These are phyloP conservation scores for Neoseiulus cucumeris DNA, from an alignment of 1,140 invertebrate species.

Conservation along the genomic window DNA sequence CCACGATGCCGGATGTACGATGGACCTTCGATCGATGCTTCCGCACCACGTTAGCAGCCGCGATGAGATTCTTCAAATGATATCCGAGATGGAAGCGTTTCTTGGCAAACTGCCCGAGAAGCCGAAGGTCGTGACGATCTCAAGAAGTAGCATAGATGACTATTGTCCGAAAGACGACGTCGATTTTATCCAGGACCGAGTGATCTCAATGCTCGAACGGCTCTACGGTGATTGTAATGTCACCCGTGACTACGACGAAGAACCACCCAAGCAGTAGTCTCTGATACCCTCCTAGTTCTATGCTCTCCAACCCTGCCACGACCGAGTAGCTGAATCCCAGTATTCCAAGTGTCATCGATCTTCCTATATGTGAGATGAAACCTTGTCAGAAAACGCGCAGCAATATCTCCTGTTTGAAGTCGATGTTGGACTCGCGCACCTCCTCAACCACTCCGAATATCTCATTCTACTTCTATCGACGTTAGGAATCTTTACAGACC, in stretches of 20 bases:
- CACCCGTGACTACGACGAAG: conserved; percentile 14
- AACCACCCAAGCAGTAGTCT: background rate
- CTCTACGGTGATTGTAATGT: conserved; percentile 19
- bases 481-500: no score
- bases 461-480: no score
- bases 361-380: no score
- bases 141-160: conserved; percentile 55
- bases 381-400: no score
- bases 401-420: no score
- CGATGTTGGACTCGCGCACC: no score
- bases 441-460: no score
- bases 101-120: conserved; percentile 37
- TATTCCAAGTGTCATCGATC: no score
- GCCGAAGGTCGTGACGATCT: conserved; percentile 52
- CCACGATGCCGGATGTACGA: conserved; percentile 63
- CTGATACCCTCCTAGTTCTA: no score
- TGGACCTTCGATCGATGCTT: conserved; percentile 48
- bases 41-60: conserved; percentile 55
- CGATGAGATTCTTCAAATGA: conserved; percentile 41
- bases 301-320: no score
- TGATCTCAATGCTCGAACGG: conserved; percentile 32
- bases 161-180: conserved; percentile 61
- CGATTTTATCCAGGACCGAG: conserved; percentile 42
- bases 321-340: no score
- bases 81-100: conserved; percentile 38